phyloP scores from a whole-genome alignment of 2,797 vertebrate species.

The Eupleurogrammus muticus region DNA sequence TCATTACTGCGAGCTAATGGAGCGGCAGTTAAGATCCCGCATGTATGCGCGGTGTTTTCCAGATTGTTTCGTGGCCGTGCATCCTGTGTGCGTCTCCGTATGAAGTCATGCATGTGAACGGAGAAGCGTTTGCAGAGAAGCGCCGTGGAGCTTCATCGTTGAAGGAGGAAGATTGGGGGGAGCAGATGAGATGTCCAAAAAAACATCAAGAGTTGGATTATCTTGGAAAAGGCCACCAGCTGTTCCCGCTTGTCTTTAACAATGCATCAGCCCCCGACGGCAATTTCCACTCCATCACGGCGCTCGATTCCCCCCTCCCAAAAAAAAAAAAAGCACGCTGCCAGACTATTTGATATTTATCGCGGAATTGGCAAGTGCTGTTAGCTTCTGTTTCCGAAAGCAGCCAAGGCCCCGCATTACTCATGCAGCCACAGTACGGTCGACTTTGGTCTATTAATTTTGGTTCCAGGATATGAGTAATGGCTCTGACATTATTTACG shows the following conservation, averaged over 20 bases:
- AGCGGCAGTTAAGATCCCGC: conserved; percentile 59
- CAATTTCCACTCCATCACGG: conserved; percentile 69
- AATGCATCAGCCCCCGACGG: conserved; percentile 71
- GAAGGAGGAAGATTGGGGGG: conserved; percentile 4
- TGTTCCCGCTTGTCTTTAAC: conserved; percentile 71
- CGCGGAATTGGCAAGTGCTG: conserved; percentile 73
- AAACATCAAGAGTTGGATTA: conserved; percentile 67
- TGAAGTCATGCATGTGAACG: background rate
- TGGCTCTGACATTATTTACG: conserved; percentile 66
- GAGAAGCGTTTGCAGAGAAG: conserved; percentile 5
- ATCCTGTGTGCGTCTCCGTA: conserved; percentile 18
- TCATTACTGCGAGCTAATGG: conserved; percentile 71
- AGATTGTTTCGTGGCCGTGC: conserved; percentile 53
- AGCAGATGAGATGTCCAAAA: conserved; percentile 40
- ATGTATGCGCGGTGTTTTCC: conserved; percentile 47
- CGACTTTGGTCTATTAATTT: conserved; percentile 75
- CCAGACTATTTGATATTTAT: conserved; percentile 80
- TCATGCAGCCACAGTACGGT: conserved; percentile 71
- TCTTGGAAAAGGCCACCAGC: conserved; percentile 75
- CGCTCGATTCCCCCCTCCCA: conserved; percentile 76
- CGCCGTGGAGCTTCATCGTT: conserved; percentile 5
- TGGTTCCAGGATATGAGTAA: conserved; percentile 73
- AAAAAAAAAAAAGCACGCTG: conserved; percentile 70
- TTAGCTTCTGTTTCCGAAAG: conserved; percentile 75
- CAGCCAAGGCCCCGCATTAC: conserved; percentile 72